Conservation (phyloP, 2,113 vertebrate species). For the Eclectus roratus region DNA sequence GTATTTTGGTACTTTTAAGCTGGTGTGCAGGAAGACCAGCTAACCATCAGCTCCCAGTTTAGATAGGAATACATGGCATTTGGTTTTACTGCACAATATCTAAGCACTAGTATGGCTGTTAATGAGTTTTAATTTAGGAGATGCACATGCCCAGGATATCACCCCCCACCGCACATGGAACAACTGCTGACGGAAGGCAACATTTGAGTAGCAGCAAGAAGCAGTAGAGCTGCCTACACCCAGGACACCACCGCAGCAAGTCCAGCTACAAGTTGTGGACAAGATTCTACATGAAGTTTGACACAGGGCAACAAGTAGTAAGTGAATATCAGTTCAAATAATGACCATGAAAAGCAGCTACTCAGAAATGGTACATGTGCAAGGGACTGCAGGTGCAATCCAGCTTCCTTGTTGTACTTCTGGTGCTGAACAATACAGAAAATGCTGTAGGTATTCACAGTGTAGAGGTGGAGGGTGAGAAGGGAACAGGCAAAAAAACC, state of each 20-base stretch:
- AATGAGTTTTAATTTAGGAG: neutral
- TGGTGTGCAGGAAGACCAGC: neutral
- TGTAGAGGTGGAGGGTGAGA: neutral
- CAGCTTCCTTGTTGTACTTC: neutral
- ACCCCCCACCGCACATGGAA: neutral
- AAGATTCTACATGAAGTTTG: neutral
- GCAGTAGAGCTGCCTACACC: neutral
- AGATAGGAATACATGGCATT: neutral
- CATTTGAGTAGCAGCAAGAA: neutral
- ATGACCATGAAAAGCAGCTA: slow-evolving; percentile 55
- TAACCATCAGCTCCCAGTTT: neutral
- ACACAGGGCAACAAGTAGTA: neutral
- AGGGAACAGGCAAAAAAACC: neutral
- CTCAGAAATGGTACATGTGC: slow-evolving; percentile 44
- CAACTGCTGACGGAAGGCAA: neutral
- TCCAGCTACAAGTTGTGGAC: neutral
- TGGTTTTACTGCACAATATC: neutral
- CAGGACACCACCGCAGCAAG: neutral
- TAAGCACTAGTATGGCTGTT: neutral
- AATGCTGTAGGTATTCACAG: neutral
- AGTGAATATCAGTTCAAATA: neutral
- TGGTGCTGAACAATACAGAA: neutral
- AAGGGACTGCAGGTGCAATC: neutral
- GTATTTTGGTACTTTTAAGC: neutral
- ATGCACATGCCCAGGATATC: neutral